A percentile compares a stretch with the other conserved stretches of the same genome.
Evolutionary conservation across 2,113 vertebrate species (phyloP).

Genomic region (Myanophis thanlyinensis): DNA sequence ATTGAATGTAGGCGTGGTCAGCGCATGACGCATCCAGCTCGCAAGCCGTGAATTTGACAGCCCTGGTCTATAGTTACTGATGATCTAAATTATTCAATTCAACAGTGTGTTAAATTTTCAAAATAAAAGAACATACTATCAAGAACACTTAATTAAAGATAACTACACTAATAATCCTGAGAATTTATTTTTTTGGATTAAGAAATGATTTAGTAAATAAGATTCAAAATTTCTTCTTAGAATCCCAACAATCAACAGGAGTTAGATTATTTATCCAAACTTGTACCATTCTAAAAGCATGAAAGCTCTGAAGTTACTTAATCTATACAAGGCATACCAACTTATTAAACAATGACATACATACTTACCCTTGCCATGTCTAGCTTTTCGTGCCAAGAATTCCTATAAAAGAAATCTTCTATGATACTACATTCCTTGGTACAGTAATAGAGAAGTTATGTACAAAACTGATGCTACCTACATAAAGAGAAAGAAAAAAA

Average conservation of each 20-base stretch:
- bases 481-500: neutral
- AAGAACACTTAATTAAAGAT: neutral
- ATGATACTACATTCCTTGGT: slow-evolving; percentile 69
- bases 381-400: slow-evolving; percentile 44
- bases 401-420: slow-evolving; percentile 65
- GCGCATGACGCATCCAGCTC: too few species aligned
- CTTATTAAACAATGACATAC: slow-evolving; percentile 2
- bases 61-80: neutral
- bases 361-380: slow-evolving; percentile 77
- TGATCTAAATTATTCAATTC: neutral
- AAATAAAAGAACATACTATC: neutral
- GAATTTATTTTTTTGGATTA: neutral
- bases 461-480: slow-evolving; percentile 67
- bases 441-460: slow-evolving; percentile 47
- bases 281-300: neutral
- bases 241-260: neutral
- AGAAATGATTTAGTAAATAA: neutral
- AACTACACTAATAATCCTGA: neutral
- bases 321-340: accelerated
- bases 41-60: too few species aligned
- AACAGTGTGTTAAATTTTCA: neutral
- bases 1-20: too few species aligned
- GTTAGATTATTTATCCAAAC: neutral
- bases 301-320: neutral
- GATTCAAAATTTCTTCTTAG: neutral